A percentile compares a stretch with the other conserved stretches of the same genome.
These are phyloP conservation scores for Pilophorus perplexus DNA, from an alignment of 2,888 invertebrate species.

Conservation along the genomic window DNA sequence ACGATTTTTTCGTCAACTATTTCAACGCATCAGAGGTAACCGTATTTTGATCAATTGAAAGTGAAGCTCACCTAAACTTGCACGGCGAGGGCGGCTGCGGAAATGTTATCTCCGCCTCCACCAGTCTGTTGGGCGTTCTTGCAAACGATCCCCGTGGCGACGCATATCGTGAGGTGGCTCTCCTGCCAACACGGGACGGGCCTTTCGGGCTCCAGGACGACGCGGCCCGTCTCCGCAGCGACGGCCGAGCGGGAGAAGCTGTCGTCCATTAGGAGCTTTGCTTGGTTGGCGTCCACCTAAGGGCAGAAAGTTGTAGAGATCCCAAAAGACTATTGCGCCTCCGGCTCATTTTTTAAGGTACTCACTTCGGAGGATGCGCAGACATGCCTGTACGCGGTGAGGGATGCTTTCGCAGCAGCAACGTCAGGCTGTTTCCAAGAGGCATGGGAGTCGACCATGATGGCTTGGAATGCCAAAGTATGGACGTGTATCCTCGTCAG, in stretches of 20 bases:
- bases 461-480: slow-evolving; percentile 82
- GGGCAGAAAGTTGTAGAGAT: background rate
- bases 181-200: slow-evolving; percentile 84
- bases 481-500: slow-evolving; percentile 79
- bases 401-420: slow-evolving; percentile 77
- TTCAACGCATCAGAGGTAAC: too few relatives aligned
- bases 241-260: slow-evolving; percentile 73
- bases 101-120: slow-evolving; percentile 84
- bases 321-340: background rate
- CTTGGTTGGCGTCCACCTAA: slow-evolving; percentile 58
- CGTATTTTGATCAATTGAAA: too few relatives aligned
- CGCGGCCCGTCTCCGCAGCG: slow-evolving; percentile 59
- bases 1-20: too few relatives aligned
- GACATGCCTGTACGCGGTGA: slow-evolving; percentile 79
- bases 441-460: slow-evolving; percentile 66
- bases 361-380: slow-evolving; percentile 65
- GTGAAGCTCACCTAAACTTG: slow-evolving; percentile 52
- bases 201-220: slow-evolving; percentile 61
- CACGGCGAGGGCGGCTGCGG: slow-evolving; percentile 74
- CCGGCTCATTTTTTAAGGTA: background rate
- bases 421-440: slow-evolving; percentile 74
- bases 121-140: slow-evolving; percentile 77
- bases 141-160: slow-evolving; percentile 81
- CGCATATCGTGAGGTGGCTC: slow-evolving; percentile 65
- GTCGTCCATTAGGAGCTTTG: slow-evolving; percentile 71